These are phyloP conservation scores for Tychaedon coryphoeus DNA, from an alignment of 2,113 vertebrate species.

Conservation along the genomic window DNA sequence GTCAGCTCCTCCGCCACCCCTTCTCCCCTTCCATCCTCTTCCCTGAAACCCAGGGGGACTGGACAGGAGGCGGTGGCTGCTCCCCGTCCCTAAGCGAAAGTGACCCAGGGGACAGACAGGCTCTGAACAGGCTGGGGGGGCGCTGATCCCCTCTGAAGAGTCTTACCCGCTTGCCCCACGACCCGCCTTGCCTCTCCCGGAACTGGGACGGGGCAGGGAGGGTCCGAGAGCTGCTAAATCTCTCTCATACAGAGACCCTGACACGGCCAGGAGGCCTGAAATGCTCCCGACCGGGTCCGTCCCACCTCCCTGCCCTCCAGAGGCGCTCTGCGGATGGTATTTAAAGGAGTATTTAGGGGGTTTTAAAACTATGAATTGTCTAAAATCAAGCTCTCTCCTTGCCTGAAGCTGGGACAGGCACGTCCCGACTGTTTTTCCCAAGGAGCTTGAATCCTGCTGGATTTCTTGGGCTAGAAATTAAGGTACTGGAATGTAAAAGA, in stretches of 20 bases:
- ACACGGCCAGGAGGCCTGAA: neutral
- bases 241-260: neutral
- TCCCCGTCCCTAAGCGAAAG: neutral
- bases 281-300: neutral
- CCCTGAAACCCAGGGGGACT: neutral
- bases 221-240: neutral
- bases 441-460: neutral
- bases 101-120: too few species aligned
- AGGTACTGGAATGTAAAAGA: neutral
- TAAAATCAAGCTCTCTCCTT: neutral
- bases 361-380: neutral
- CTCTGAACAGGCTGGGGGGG: neutral
- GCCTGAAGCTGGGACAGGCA: neutral
- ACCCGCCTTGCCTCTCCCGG: neutral
- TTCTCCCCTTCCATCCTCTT: neutral
- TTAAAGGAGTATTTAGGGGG: neutral
- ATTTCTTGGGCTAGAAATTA: neutral
- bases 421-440: neutral
- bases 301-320: neutral
- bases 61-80: neutral
- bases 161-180: fast-evolving
- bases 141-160: too few species aligned
- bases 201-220: neutral
- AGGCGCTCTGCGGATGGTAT: neutral
- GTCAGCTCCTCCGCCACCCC: neutral